Evolutionary conservation across 2,797 vertebrate species (phyloP).

Genomic region (Enoplosus armatus): DNA sequence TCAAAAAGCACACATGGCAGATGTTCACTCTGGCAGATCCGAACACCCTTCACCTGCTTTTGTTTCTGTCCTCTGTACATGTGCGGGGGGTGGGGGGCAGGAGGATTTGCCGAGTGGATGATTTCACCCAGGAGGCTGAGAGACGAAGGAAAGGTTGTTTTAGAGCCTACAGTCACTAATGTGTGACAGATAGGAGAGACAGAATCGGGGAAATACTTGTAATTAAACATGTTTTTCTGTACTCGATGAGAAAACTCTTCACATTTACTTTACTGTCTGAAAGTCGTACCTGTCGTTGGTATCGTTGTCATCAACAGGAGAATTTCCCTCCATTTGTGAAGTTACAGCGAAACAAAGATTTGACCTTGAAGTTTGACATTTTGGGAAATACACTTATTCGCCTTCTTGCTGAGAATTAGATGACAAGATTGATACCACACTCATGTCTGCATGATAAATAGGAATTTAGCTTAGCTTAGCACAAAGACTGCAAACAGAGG

Average conservation of each 20-base stretch:
- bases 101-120: slow-evolving; percentile 4
- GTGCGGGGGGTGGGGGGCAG: slow-evolving; percentile 26
- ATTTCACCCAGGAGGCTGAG: slow-evolving; percentile 25
- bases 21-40: slow-evolving; percentile 32
- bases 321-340: too few relatives aligned
- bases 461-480: background rate
- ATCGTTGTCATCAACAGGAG: too few relatives aligned
- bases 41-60: slow-evolving; percentile 40
- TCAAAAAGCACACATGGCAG: slow-evolving; percentile 34
- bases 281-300: too few relatives aligned
- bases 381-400: background rate
- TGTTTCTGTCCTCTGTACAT: slow-evolving; percentile 22
- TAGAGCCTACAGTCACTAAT: too few relatives aligned
- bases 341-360: background rate
- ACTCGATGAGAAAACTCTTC: too few relatives aligned
- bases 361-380: background rate
- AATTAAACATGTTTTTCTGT: too few relatives aligned
- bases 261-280: too few relatives aligned
- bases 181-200: background rate
- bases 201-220: background rate
- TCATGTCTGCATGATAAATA: background rate
- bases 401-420: background rate
- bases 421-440: background rate
- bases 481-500: too few relatives aligned
- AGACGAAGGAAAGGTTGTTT: slow-evolving; percentile 4